phyloP scores from a whole-genome alignment of 1,140 invertebrate species.

The Solenopsis fugax region DNA sequence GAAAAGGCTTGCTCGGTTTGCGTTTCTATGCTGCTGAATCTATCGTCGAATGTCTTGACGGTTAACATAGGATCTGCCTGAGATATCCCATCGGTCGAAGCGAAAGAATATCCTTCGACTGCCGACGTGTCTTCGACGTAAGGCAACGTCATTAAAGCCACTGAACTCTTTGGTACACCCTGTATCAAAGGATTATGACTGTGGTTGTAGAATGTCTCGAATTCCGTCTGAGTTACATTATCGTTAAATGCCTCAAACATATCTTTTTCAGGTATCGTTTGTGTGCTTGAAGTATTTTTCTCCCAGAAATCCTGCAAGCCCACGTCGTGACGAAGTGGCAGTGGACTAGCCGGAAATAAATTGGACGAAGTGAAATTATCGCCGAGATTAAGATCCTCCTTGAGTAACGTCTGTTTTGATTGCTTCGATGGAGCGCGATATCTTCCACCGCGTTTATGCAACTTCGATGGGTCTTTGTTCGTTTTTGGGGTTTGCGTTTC shows the following conservation, averaged over 20 bases:
- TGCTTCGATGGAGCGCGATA: constrained; percentile 63
- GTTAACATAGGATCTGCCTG: constrained; percentile 84
- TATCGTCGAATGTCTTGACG: constrained; percentile 81
- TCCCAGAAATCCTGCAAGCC: constrained; percentile 85
- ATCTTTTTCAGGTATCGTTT: constrained; percentile 83
- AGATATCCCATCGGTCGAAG: constrained; percentile 68
- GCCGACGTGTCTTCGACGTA: constrained; percentile 73
- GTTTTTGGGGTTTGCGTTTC: constrained; percentile 85
- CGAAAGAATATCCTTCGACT: constrained; percentile 70
- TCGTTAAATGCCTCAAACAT: constrained; percentile 82
- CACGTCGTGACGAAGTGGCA: constrained; percentile 82
- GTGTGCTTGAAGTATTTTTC: constrained; percentile 84
- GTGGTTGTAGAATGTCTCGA: constrained; percentile 78
- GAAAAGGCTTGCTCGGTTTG: constrained; percentile 87
- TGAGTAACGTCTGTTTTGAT: constrained; percentile 69
- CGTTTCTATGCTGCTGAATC: constrained; percentile 87
- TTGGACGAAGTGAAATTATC: constrained; percentile 83
- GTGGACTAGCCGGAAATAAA: constrained; percentile 84
- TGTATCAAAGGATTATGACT: constrained; percentile 71
- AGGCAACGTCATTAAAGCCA: constrained; percentile 70
- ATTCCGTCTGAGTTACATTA: constrained; percentile 80
- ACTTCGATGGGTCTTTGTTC: constrained; percentile 69
- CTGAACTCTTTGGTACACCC: constrained; percentile 67
- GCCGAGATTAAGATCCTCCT: constrained; percentile 78
- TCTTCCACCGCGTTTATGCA: constrained; percentile 75